Evolutionary conservation across 1,140 invertebrate genomes (phyloP), one percentile per base, ranked within the genome.

Genomic region (Eupeodes corollae): DNA sequence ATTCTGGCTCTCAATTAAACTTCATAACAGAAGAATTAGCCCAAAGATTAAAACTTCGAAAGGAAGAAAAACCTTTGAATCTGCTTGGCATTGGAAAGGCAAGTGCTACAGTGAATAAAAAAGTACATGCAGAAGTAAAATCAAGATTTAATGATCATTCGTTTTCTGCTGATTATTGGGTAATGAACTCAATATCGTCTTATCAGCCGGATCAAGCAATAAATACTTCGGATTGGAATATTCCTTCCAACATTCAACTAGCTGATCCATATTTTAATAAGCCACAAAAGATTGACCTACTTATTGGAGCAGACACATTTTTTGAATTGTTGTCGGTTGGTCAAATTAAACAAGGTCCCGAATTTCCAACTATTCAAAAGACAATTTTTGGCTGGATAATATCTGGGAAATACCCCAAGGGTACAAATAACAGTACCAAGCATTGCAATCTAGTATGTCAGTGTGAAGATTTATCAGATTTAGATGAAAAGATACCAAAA

Each of bases 271-370:
- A 52, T 10, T 61, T 58, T 44, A 18, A 58, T 40, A 40, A 34
- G 21, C 52, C 56, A 10, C 54, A 53, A 38, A 39, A 49, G 10
- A 56, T 61, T 41, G 56, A 67, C 32, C 44, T 64, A 32, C 26
- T 66, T 12, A 46, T 63, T 1, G 56, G 52, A 2, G 57, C 55
- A 13, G 50, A 53, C 6, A 15, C 57, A 16, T 63, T 63, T 49
- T 63, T 52, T 52, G 46, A 57, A 18, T 42, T 60, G 31, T 37
- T 66, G 1, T 45, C 47, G 13, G 40, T 18, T 16, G 52, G 58
- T 14, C 19, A 53, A 47, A 49, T 51, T 19, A 50, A 47, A 34
- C 37, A 49, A 42, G 50, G 49, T 34, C 38, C 38, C n/a, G n/a
- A n/a, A n/a, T n/a, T n/a, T n/a, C n/a, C n/a, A n/a, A n/a, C n/a